Evolutionary conservation across 92 coral and sea anemone species (phyloP).

Genomic region (Umimayanthus kanabou): DNA sequence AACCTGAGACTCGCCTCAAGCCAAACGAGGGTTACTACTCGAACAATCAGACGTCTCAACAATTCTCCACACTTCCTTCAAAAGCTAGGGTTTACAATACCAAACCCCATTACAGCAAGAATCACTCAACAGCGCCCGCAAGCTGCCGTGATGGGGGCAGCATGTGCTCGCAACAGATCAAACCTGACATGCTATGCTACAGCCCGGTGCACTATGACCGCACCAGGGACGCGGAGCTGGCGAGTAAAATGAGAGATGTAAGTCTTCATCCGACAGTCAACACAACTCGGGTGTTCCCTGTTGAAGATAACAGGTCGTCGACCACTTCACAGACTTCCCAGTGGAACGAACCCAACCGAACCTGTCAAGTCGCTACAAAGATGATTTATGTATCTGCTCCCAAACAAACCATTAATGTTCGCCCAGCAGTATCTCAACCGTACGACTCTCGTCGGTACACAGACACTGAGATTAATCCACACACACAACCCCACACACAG

Average conservation of each 20-base stretch:
- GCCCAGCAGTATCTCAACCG: background rate
- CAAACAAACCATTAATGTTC: conserved; percentile 10
- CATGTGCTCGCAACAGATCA: conserved; percentile 86
- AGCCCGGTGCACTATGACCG: conserved; percentile 87
- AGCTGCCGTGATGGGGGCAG: conserved; percentile 43
- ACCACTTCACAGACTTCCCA: background rate
- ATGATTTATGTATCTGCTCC: conserved; percentile 14
- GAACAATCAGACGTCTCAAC: conserved; percentile 5
- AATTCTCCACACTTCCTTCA: conserved; percentile 52
- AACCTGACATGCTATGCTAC: conserved; percentile 89
- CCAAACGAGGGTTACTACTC: conserved; percentile 24
- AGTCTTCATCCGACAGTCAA: conserved; percentile 38
- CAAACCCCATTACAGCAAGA: conserved; percentile 60
- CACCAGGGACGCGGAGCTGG: conserved; percentile 57
- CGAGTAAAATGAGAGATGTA: conserved; percentile 52
- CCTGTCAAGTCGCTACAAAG: conserved; percentile 17
- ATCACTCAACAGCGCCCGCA: conserved; percentile 25
- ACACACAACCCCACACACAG: background rate
- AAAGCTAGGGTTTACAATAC: conserved; percentile 62
- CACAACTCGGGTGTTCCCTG: conserved; percentile 12
- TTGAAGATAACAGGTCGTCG: conserved; percentile 13
- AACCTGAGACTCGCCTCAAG: conserved; percentile 30
- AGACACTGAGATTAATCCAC: background rate
- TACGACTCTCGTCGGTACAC: conserved; percentile 21
- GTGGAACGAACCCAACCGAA: background rate